These are phyloP conservation scores for Schizaphis graminum DNA, from an alignment of 2,888 invertebrate species.

Conservation along the genomic window DNA sequence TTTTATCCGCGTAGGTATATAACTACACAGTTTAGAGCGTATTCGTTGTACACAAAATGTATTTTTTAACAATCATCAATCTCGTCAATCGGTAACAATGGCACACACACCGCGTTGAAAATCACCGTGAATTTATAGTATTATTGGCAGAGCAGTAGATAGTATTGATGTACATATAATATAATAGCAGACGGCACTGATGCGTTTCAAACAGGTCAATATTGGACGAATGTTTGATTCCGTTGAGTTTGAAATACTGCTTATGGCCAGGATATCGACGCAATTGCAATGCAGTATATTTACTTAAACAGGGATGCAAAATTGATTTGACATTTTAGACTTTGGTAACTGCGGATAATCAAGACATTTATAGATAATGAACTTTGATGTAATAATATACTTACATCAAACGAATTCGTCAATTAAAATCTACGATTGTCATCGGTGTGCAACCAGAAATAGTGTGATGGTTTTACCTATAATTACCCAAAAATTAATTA, in stretches of 20 bases:
- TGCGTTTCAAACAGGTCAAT: neutral
- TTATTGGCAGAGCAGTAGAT: neutral
- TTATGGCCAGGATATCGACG: neutral
- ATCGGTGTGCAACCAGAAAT: neutral
- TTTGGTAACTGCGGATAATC: neutral
- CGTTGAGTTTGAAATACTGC: neutral
- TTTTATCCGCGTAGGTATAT: neutral
- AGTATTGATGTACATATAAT: neutral
- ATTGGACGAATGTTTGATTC: neutral
- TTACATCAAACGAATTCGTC: neutral
- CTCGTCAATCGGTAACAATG: neutral
- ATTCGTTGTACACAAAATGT: neutral
- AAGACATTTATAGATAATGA: neutral
- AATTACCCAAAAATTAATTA: neutral
- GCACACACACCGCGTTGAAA: neutral
- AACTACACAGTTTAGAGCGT: neutral
- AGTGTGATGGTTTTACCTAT: neutral
- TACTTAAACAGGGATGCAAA: neutral
- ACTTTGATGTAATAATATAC: neutral
- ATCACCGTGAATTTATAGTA: neutral
- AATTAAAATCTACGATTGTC: neutral
- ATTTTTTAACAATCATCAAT: neutral
- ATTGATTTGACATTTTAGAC: neutral
- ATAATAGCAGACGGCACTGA: neutral
- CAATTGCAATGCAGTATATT: neutral